Conservation (phyloP, 2,888 invertebrate species). For the Cheilosia urbana region DNA sequence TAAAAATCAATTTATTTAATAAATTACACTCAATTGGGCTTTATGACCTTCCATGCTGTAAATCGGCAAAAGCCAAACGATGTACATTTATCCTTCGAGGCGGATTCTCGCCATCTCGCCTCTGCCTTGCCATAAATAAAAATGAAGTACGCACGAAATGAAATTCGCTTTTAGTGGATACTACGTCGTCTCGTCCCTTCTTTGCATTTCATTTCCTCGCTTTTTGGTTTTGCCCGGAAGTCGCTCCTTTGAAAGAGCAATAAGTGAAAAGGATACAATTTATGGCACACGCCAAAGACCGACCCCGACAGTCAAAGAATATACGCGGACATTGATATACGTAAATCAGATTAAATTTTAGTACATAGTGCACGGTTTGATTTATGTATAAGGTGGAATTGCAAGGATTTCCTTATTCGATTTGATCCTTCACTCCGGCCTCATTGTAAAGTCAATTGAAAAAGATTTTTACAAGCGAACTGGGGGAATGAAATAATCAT, state of each 20-base stretch:
- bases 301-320: not conserved
- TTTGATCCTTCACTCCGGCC: not conserved
- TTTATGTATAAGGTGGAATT: constrained; percentile 37
- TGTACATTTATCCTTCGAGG: constrained; percentile 28
- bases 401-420: constrained; percentile 37
- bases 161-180: constrained; percentile 10
- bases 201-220: constrained; percentile 13
- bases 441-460: constrained; percentile 29
- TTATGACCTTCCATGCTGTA: constrained; percentile 41
- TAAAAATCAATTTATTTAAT: constrained; percentile 68
- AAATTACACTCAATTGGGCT: constrained; percentile 64
- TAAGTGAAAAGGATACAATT: constrained; percentile 13
- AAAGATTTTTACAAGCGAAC: constrained; percentile 11
- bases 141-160: not conserved
- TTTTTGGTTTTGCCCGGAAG: constrained; percentile 2
- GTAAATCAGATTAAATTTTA: constrained; percentile 61
- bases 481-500: not conserved
- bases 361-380: constrained; percentile 41
- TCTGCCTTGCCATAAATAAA: not conserved
- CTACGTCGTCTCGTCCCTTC: not conserved
- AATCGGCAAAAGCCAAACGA: constrained; percentile 32
- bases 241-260: not conserved
- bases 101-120: constrained; percentile 16
- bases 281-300: constrained; percentile 18
- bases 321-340: constrained; percentile 28